Conservation (phyloP, 2,888 invertebrate genomes). For the Drosophila paramelanica region DNA sequence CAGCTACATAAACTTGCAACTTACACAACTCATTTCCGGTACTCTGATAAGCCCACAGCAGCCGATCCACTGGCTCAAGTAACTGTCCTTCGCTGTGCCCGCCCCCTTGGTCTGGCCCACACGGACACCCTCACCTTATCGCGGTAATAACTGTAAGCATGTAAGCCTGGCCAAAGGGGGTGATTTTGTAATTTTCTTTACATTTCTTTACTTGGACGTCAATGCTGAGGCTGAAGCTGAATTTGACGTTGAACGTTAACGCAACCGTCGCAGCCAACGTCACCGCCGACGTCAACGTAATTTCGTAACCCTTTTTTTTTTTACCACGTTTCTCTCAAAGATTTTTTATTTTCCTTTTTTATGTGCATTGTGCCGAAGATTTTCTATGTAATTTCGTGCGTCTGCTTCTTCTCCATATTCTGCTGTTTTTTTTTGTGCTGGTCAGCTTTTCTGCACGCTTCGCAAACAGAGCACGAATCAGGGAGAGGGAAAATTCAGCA, state of each 20-base stretch:
- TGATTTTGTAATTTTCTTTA: slow-evolving; percentile 81
- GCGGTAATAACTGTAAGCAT: slow-evolving; percentile 80
- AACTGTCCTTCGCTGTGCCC: slow-evolving; percentile 13
- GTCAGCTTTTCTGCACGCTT: slow-evolving; percentile 79
- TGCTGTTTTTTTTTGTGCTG: slow-evolving; percentile 69
- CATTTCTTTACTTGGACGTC: slow-evolving; percentile 70
- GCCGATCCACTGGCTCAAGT: slow-evolving; percentile 22
- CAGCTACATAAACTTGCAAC: slow-evolving; percentile 66
- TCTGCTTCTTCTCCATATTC: slow-evolving; percentile 43
- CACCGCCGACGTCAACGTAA: slow-evolving; percentile 47
- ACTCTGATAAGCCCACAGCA: slow-evolving; percentile 60
- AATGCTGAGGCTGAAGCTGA: not conserved
- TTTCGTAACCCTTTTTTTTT: slow-evolving; percentile 66
- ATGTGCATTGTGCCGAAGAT: slow-evolving; percentile 53
- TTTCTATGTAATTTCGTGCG: slow-evolving; percentile 78
- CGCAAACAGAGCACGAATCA: slow-evolving; percentile 44
- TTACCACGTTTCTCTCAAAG: slow-evolving; percentile 43
- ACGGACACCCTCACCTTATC: slow-evolving; percentile 73
- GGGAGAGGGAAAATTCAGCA: slow-evolving; percentile 16
- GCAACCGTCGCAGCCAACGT: not conserved
- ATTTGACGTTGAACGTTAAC: not conserved
- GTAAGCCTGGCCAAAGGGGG: slow-evolving; percentile 79
- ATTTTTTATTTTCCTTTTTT: slow-evolving; percentile 63
- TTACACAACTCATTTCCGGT: slow-evolving; percentile 77
- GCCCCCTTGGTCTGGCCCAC: slow-evolving; percentile 17